Evolutionary conservation across 2,888 invertebrate species (phyloP).

Genomic region (Diaphora mendica): DNA sequence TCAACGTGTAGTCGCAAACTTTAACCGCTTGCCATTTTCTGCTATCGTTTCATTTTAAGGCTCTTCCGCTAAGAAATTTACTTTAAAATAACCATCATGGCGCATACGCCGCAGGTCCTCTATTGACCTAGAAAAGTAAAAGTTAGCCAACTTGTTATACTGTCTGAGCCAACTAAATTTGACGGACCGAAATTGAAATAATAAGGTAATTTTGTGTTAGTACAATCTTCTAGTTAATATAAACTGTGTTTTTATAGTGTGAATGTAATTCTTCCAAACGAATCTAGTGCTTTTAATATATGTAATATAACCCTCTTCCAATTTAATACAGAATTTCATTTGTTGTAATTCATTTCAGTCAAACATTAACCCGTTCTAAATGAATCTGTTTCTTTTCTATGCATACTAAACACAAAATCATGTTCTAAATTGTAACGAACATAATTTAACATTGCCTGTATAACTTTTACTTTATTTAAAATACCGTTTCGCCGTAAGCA

Average conservation of each 20-base stretch:
- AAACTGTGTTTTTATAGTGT: constrained; percentile 22
- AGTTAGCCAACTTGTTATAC: constrained; percentile 33
- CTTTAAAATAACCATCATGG: constrained; percentile 22
- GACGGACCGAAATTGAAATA: constrained; percentile 28
- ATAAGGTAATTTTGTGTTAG: constrained; percentile 36
- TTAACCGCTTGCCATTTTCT: background rate
- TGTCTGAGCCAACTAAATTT: constrained; percentile 27
- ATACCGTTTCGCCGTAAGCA: constrained; percentile 25
- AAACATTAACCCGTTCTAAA: constrained; percentile 18
- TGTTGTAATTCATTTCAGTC: background rate
- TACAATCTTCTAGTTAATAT: constrained; percentile 24
- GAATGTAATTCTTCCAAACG: constrained; percentile 3
- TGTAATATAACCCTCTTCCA: background rate
- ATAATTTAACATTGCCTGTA: constrained; percentile 19
- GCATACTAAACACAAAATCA: constrained; percentile 24
- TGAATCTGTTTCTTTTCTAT: constrained; percentile 3
- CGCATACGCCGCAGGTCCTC: constrained; percentile 25
- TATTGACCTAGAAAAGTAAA: constrained; percentile 37
- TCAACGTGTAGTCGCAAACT: constrained; percentile 9
- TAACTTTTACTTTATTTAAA: constrained; percentile 30
- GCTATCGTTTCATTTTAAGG: constrained; percentile 27
- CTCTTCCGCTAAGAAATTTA: no score
- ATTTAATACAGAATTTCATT: background rate
- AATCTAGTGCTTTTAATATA: background rate
- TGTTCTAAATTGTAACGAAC: constrained; percentile 21